These are phyloP conservation scores for Takifugu rubripes DNA, from an alignment of 2,797 vertebrate species.

Conservation along the genomic window DNA sequence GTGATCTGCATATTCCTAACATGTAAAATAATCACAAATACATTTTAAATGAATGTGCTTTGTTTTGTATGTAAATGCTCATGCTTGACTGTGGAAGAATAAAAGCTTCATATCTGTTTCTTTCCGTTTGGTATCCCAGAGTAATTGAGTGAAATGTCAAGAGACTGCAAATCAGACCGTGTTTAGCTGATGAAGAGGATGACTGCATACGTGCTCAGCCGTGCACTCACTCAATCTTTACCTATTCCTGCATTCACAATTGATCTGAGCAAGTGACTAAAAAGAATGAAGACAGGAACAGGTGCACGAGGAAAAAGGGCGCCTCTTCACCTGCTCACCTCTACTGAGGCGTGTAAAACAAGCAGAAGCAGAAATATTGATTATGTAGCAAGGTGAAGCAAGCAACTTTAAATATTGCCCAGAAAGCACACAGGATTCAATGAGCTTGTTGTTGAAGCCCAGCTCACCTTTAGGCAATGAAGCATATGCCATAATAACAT, in stretches of 20 bases:
- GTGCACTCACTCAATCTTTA: slow-evolving; percentile 38
- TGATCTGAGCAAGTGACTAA: slow-evolving; percentile 27
- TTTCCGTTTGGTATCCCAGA: not conserved
- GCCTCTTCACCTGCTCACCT: slow-evolving; percentile 32
- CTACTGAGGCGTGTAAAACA: slow-evolving; percentile 33
- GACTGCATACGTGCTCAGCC: slow-evolving; percentile 19
- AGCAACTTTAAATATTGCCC: slow-evolving; percentile 6
- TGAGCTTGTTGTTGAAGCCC: slow-evolving; percentile 1
- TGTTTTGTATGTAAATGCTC: no score
- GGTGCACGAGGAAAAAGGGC: slow-evolving; percentile 36
- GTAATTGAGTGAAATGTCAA: slow-evolving; percentile 10
- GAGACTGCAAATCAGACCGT: not conserved
- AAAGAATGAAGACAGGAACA: slow-evolving; percentile 8
- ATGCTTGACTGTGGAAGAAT: no score
- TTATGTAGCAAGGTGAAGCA: slow-evolving; percentile 10
- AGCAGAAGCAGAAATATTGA: slow-evolving; percentile 41
- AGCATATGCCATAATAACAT: slow-evolving; percentile 5
- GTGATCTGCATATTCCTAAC: no score
- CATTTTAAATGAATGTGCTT: no score
- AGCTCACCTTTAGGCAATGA: slow-evolving; percentile 3
- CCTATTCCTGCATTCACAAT: slow-evolving; percentile 32
- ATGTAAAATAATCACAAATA: slow-evolving; percentile 14
- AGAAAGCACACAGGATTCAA: slow-evolving; percentile 11
- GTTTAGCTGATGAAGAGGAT: slow-evolving; percentile 3
- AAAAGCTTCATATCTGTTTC: not conserved